phyloP scores from a whole-genome alignment of 2,113 vertebrate genomes.

The Ovibos moschatus region DNA sequence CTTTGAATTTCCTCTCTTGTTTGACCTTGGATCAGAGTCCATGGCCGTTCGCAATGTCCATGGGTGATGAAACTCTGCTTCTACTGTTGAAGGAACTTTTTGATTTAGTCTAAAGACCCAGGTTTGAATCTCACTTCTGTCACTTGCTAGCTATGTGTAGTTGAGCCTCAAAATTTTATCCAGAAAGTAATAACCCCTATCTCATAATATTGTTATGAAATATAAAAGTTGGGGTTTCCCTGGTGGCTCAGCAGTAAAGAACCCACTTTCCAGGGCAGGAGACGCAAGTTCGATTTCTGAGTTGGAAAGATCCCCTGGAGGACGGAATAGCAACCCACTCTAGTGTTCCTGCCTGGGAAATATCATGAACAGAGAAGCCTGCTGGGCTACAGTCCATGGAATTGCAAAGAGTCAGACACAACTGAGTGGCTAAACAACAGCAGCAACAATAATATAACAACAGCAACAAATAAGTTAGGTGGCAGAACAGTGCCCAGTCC shows the following conservation, averaged over 20 bases:
- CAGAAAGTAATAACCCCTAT: neutral
- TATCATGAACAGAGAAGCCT: neutral
- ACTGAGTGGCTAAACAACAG: neutral
- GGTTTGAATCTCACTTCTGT: neutral
- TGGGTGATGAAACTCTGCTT: neutral
- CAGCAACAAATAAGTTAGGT: neutral
- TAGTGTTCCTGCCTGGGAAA: neutral
- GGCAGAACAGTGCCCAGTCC: neutral
- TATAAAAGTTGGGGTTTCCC: neutral
- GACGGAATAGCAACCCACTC: neutral
- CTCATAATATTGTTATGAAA: neutral
- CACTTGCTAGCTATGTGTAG: neutral
- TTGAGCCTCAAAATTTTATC: neutral
- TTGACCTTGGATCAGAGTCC: neutral
- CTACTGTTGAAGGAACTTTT: neutral
- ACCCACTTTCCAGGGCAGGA: neutral
- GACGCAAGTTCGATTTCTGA: neutral
- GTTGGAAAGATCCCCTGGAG: neutral
- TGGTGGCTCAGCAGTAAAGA: neutral
- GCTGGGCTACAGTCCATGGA: neutral
- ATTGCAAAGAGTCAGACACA: neutral
- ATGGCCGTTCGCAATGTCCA: neutral
- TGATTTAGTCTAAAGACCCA: neutral
- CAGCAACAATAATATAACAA: neutral
- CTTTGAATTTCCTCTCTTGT: neutral